Evolutionary conservation across 2,888 invertebrate species (phyloP), one percentile per base, ranked within the genome.

Genomic region (Cremastobaeus sp.): DNA sequence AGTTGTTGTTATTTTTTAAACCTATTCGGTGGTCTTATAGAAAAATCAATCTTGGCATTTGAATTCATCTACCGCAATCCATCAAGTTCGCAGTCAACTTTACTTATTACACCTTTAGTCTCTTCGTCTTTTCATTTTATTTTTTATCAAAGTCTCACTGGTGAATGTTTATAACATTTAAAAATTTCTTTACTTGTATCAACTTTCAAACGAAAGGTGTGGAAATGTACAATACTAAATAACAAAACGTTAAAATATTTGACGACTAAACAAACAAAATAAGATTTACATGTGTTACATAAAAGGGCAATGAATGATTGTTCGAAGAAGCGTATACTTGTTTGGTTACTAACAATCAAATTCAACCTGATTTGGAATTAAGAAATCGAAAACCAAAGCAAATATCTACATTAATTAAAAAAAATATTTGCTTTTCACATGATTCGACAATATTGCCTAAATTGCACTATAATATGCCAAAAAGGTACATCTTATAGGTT

Each of bases 41-140:
- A 69, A 60, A 69, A 69, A 69, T 69, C 54, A 69, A 69, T 62
- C 69, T 69, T 69, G 69, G 60, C 60, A 69, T 69, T 69, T 54
- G 17, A 69, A 69, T 69, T 69, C 60, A 21, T 60, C 60, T 62
- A 69, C 59, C 41, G 35, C 54, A 34, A 60, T 60, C 39, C 41
- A 30, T 60, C 54, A 47, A 15, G 11, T 45, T 52, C 12, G 20
- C 28, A 54, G 11, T 65, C 6, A 1, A 48, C 55, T 66, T 34
- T 12, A 60, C 57, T 47, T 37, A 28, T 8, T 55, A 45, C 12
- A 35, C 11, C 45, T 20, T 39, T 28, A 15, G 3, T 57, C 28
- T 11, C 18, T 32, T 35, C 8, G 6, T 17, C 37, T 47, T 41
- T 32, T 32, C 1, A 8, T 35, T 28, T 3, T 39, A 37, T 55